Conservation (phyloP, 2,888 invertebrate genomes). For the Mycogona germanica region DNA sequence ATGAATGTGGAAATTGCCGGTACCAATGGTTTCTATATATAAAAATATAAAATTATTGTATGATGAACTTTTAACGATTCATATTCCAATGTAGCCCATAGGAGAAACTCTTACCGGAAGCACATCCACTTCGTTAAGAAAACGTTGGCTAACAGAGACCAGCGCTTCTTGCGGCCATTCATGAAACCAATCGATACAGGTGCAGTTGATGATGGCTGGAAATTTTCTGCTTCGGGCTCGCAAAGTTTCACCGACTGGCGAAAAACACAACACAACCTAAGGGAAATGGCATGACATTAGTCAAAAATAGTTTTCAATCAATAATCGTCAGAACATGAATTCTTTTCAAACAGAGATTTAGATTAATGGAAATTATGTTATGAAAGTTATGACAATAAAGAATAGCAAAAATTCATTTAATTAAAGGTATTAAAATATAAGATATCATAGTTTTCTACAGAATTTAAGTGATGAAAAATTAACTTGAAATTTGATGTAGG, state of each 20-base stretch:
- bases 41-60: background rate
- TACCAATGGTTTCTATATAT: conserved; percentile 40
- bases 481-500: too few species aligned
- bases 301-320: too few species aligned
- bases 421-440: too few species aligned
- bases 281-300: conserved; percentile 35
- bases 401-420: background rate
- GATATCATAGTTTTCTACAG: background rate
- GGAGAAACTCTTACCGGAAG: conserved; percentile 48
- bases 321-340: too few species aligned
- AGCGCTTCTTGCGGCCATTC: conserved; percentile 98
- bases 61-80: background rate
- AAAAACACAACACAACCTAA: conserved; percentile 91
- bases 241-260: conserved; percentile 88
- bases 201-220: conserved; percentile 89
- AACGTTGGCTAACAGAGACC: conserved; percentile 81
- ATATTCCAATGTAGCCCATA: background rate
- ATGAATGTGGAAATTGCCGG: conserved; percentile 85
- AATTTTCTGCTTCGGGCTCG: conserved; percentile 86
- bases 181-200: conserved; percentile 96
- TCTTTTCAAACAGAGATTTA: too few species aligned
- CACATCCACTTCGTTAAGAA: conserved; percentile 64
- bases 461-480: too few species aligned
- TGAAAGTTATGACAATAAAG: background rate
- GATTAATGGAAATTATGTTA: background rate